Evolutionary conservation across 2,113 vertebrate species (phyloP).

Genomic region (Oreochromis tanganicae): DNA sequence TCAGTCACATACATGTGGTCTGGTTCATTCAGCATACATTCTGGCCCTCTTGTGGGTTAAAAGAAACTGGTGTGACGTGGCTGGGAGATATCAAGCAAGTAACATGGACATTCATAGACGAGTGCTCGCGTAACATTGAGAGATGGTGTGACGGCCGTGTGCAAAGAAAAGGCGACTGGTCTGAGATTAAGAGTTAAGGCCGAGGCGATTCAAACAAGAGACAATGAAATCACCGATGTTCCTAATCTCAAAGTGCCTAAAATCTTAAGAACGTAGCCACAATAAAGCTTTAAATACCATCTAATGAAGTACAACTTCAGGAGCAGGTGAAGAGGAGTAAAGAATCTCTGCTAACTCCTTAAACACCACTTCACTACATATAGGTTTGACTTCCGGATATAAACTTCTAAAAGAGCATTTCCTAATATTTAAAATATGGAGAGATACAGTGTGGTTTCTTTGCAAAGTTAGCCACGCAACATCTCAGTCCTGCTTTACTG

Average conservation of each 20-base stretch:
- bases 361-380: neutral
- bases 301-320: neutral
- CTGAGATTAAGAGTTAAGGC: conserved; percentile 73
- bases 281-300: conserved; percentile 41
- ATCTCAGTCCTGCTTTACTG: neutral
- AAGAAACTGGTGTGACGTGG: conserved; percentile 38
- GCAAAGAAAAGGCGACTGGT: conserved; percentile 56
- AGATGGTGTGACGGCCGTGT: conserved; percentile 1
- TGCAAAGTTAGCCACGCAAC: neutral
- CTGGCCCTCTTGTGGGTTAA: conserved; percentile 76
- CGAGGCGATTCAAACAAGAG: conserved; percentile 75
- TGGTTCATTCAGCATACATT: conserved; percentile 82
- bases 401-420: neutral
- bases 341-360: neutral
- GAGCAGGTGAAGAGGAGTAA: neutral
- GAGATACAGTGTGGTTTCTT: neutral
- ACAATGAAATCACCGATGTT: conserved; percentile 49
- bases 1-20: conserved; percentile 75
- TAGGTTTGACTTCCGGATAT: neutral
- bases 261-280: neutral
- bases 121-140: neutral
- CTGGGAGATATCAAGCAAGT: neutral
- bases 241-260: conserved; percentile 53
- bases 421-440: neutral
- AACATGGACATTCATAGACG: conserved; percentile 12